Evolutionary conservation across 2,113 vertebrate genomes (phyloP), one percentile per base, ranked within the genome.

Genomic region (Herpetotheres cachinnans): DNA sequence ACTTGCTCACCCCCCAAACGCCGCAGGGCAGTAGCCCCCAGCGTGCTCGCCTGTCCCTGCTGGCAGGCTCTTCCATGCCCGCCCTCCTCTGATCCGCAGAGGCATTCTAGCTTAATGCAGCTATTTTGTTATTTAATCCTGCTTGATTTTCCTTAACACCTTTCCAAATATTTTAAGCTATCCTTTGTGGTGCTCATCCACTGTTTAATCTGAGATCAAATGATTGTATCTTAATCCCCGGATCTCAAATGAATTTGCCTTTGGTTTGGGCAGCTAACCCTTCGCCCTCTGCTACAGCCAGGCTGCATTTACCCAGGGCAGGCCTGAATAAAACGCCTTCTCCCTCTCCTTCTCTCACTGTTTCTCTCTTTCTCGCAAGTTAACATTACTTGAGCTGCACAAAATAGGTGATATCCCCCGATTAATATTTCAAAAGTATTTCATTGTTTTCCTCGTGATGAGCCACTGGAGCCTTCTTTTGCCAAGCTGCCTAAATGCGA

Each of bases 81-180:
- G 5, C 29, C 56, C 74, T 52, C 76, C 54, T n/a, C 10, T 78
- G 77, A 95, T 79, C 81, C 20, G 0, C 77, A 77, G 52, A 82
- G 47, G 49, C 86, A 50, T 85, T 92, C 81, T 63, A 55, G 32
- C 52, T 78, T 94, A 92, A 89, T 81, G 86, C 86, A 74, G 86
- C 83, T 97, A 36, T 82, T 96, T 79, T 95, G 83, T 91, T 74
- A 29, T 66, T 94, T 92, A 97, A 95, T 92, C 89, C 54, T 6
- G 3, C 56, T 76, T 79, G 69, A 79, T 87, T 95, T 95, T 92
- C 91, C 73, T 79, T 91, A 93, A 96, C 93, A 93, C 81, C 95
- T 93, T 77, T 66, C 89, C 84, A 95, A 95, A 95, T 42, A 83
- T 96, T 95, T 95, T 93, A 95, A 97, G 81, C 86, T 91, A 56